Evolutionary conservation across 2,888 invertebrate species (phyloP).

Genomic region (Zele albiditarsus): DNA sequence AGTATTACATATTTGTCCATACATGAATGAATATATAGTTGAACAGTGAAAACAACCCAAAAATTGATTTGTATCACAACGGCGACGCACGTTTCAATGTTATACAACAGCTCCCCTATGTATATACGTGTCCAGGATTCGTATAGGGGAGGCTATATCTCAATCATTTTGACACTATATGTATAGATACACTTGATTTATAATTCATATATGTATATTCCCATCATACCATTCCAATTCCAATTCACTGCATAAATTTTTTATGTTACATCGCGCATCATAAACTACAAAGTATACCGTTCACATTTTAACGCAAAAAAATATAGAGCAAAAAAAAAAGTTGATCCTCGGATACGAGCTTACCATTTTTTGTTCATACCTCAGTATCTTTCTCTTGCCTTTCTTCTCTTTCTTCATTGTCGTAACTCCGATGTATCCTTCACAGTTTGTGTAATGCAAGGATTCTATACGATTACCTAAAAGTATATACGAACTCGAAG

Average conservation of each 20-base stretch:
- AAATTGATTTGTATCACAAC: not conserved
- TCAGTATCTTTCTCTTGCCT: not conserved
- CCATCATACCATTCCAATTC: not conserved
- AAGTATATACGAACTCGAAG: not conserved
- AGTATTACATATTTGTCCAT: not conserved
- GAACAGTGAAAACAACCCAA: not conserved
- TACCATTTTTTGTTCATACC: slow-evolving; percentile 1
- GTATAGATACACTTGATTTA: not conserved
- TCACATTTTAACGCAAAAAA: not conserved
- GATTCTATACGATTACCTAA: not conserved
- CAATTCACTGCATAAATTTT: not conserved
- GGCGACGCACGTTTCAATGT: not conserved
- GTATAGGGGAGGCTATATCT: not conserved
- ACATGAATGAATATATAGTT: too few relatives aligned
- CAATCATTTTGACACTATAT: slow-evolving; percentile 4
- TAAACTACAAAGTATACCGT: not conserved
- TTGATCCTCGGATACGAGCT: not conserved
- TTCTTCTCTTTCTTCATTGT: not conserved
- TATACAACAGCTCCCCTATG: not conserved
- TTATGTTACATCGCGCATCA: not conserved
- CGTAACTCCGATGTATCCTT: not conserved
- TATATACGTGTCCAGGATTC: not conserved
- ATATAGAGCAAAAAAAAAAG: not conserved
- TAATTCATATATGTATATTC: not conserved
- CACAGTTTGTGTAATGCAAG: not conserved